Conservation (phyloP, 2,888 invertebrate genomes). For the Dicyrtomina minuta region DNA sequence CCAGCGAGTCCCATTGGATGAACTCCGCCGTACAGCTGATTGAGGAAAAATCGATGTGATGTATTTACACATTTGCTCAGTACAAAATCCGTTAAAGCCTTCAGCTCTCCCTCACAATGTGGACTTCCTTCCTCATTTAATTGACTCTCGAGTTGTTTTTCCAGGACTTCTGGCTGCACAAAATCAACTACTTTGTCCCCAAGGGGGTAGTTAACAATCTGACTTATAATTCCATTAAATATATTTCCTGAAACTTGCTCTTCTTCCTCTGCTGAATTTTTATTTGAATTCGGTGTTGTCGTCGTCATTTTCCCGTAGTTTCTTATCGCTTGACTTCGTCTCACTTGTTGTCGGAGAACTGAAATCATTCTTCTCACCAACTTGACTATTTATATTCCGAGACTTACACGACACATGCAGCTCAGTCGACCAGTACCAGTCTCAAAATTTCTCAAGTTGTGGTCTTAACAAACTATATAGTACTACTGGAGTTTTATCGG, state of each 20-base stretch:
- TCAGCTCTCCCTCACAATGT: slow-evolving; percentile 31
- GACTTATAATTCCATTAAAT: slow-evolving; percentile 8
- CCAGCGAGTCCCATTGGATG: slow-evolving; percentile 75
- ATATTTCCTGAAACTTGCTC: too few relatives aligned
- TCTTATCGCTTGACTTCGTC: not conserved
- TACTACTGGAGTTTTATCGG: too few relatives aligned
- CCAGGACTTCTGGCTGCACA: slow-evolving; percentile 45
- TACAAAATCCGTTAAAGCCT: slow-evolving; percentile 42
- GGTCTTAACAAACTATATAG: too few relatives aligned
- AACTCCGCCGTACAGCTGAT: slow-evolving; percentile 67
- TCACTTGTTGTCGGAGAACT: too few relatives aligned
- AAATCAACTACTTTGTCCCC: slow-evolving; percentile 42
- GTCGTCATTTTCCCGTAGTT: slow-evolving; percentile 2
- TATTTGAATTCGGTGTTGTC: not conserved
- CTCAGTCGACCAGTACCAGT: too few relatives aligned
- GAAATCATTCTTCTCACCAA: too few relatives aligned
- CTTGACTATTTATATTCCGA: too few relatives aligned
- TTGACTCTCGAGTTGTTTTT: slow-evolving; percentile 40
- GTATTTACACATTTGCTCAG: slow-evolving; percentile 70
- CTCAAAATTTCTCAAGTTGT: too few relatives aligned
- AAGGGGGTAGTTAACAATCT: slow-evolving; percentile 14
- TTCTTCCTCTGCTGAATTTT: too few relatives aligned
- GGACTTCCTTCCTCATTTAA: too few relatives aligned
- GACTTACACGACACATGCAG: too few relatives aligned
- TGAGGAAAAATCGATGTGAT: slow-evolving; percentile 60